Evolutionary conservation across 1,140 invertebrate species (phyloP).

Genomic region (Lordiphosa clarofinis): DNA sequence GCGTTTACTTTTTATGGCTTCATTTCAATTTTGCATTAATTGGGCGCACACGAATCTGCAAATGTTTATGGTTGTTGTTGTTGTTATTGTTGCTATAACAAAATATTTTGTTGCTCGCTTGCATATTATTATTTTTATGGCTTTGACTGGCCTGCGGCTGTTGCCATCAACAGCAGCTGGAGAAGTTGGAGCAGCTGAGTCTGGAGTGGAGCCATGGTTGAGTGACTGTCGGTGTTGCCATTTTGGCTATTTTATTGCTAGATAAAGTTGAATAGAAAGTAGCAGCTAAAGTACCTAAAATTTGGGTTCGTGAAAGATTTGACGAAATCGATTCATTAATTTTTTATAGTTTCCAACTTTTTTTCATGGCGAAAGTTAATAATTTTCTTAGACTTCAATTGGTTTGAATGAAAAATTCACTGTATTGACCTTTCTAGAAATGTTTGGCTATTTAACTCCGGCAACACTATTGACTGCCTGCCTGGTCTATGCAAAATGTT

Average conservation of each 20-base stretch:
- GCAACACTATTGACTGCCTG: neutral
- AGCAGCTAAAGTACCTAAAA: too few species aligned
- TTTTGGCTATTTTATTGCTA: conserved; percentile 14
- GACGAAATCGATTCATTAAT: too few species aligned
- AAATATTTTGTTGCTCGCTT: conserved; percentile 23
- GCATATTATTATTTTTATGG: conserved; percentile 39
- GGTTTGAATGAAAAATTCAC: too few species aligned
- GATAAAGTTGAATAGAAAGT: too few species aligned
- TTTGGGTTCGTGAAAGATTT: too few species aligned
- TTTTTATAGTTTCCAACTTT: too few species aligned
- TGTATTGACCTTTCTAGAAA: too few species aligned
- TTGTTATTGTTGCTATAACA: conserved; percentile 21
- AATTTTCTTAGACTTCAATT: too few species aligned
- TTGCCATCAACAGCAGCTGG: conserved; percentile 27
- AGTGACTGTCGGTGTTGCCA: conserved; percentile 10
- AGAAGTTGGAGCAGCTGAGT: conserved; percentile 5
- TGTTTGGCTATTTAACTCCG: too few species aligned
- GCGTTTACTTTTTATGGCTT: conserved; percentile 52
- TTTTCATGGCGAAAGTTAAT: too few species aligned
- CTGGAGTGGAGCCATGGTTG: conserved; percentile 23
- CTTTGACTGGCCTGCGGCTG: conserved; percentile 34
- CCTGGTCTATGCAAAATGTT: conserved; percentile 61
- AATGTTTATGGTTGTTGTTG: conserved; percentile 32
- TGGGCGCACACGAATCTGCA: conserved; percentile 45
- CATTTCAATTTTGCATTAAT: conserved; percentile 72